Evolutionary conservation across 2,113 vertebrate species (phyloP).

Genomic region (Clarias gariepinus): DNA sequence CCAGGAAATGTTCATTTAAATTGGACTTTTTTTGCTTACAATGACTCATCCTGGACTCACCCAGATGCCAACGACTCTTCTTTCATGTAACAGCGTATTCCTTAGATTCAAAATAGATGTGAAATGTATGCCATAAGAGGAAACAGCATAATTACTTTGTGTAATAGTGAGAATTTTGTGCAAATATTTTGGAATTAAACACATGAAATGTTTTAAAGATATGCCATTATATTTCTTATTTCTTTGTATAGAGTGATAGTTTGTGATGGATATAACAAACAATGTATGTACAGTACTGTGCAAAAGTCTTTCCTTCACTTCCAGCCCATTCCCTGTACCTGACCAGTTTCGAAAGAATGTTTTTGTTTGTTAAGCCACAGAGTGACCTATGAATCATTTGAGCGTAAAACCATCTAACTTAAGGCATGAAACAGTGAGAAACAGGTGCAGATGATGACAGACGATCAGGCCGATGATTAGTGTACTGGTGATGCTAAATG

Average conservation of each 20-base stretch:
- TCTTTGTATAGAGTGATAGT: background rate
- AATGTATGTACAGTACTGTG: background rate
- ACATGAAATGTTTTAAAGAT: background rate
- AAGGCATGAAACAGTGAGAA: too few relatives aligned
- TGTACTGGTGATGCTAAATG: too few relatives aligned
- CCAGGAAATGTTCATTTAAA: background rate
- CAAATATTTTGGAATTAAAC: background rate
- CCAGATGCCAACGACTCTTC: background rate
- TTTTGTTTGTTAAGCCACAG: too few relatives aligned
- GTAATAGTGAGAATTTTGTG: background rate
- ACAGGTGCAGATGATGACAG: too few relatives aligned
- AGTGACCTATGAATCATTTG: too few relatives aligned
- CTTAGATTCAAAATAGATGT: background rate
- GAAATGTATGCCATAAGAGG: background rate
- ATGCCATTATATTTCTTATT: background rate
- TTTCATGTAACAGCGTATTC: background rate
- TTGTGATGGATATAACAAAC: background rate
- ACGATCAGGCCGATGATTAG: too few relatives aligned
- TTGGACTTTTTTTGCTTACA: background rate
- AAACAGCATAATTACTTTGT: background rate
- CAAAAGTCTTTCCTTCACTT: background rate
- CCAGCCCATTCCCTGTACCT: too few relatives aligned
- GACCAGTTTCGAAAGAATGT: too few relatives aligned
- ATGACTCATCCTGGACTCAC: background rate
- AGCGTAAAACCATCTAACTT: too few relatives aligned